Percentiles rank a stretch among this genome's conserved stretches.
phyloP scores from a whole-genome alignment of 2,888 invertebrate genomes.

The Eucriotettix oculatus region DNA sequence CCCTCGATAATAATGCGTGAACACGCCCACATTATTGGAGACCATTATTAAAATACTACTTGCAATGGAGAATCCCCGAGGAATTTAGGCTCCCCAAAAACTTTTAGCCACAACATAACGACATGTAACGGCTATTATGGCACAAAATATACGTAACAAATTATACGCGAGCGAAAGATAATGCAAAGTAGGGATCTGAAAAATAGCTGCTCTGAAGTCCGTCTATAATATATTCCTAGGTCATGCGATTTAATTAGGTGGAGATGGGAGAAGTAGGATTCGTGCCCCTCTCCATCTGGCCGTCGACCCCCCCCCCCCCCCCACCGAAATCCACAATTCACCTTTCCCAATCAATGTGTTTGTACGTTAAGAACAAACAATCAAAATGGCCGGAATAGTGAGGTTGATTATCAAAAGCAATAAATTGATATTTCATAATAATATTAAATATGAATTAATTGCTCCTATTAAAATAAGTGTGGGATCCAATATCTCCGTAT shows the following conservation, averaged over 20 bases:
- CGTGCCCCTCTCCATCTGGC: neutral
- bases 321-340: neutral
- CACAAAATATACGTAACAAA: neutral
- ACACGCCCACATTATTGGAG: neutral
- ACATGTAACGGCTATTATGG: neutral
- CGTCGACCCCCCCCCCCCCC: neutral
- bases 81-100: no score
- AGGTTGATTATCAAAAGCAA: no score
- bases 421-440: no score
- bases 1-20: neutral
- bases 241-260: neutral
- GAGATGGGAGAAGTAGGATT: neutral
- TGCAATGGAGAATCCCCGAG: neutral
- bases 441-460: no score
- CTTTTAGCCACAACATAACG: neutral
- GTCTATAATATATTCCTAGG: neutral
- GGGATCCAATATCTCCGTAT: no score
- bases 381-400: no score
- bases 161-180: neutral
- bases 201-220: neutral
- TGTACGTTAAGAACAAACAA: no score
- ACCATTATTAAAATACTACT: constrained; percentile 1
- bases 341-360: no score
- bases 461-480: no score
- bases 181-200: neutral